Conservation (phyloP, 2,113 vertebrate genomes). For the Ophiodon elongatus region DNA sequence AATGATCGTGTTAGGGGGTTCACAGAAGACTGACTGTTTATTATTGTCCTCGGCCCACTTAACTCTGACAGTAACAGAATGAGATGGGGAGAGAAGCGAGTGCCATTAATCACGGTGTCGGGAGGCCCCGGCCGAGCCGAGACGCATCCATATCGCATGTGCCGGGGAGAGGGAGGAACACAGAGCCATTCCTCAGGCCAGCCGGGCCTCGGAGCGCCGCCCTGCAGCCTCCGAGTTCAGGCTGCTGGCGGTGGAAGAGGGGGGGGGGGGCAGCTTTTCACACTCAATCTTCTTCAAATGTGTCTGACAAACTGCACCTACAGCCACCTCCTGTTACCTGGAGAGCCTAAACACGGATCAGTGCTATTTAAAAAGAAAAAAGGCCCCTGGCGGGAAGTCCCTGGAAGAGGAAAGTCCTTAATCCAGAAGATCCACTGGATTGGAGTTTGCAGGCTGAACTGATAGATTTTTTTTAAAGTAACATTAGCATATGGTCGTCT, state of each 20-base stretch:
- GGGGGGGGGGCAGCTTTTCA: constrained; percentile 58
- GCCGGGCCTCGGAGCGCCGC: constrained; percentile 60
- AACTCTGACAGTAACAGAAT: constrained; percentile 86
- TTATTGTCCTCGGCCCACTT: constrained; percentile 86
- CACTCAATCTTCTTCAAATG: constrained; percentile 80
- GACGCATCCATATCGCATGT: constrained; percentile 77
- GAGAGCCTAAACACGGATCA: constrained; percentile 53
- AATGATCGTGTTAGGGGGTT: constrained; percentile 79
- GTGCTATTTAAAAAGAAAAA: constrained; percentile 34
- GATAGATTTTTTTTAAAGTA: too few relatives aligned
- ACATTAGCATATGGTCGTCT: constrained; percentile 22
- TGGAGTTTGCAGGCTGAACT: too few relatives aligned
- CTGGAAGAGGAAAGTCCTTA: not conserved
- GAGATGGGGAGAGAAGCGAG: constrained; percentile 83
- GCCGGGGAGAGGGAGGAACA: constrained; percentile 67
- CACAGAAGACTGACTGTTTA: constrained; percentile 85
- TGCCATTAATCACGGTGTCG: constrained; percentile 84
- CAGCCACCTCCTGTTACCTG: constrained; percentile 47
- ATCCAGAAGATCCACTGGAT: too few relatives aligned
- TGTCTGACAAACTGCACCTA: constrained; percentile 71
- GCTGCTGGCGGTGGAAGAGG: constrained; percentile 55
- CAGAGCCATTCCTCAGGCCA: constrained; percentile 78
- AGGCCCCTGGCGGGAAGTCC: constrained; percentile 6
- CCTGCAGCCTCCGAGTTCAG: constrained; percentile 53
- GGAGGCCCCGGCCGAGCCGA: constrained; percentile 70